Evolutionary conservation across 2,113 vertebrate genomes (phyloP).

Genomic region (Gymnorhina tibicen): DNA sequence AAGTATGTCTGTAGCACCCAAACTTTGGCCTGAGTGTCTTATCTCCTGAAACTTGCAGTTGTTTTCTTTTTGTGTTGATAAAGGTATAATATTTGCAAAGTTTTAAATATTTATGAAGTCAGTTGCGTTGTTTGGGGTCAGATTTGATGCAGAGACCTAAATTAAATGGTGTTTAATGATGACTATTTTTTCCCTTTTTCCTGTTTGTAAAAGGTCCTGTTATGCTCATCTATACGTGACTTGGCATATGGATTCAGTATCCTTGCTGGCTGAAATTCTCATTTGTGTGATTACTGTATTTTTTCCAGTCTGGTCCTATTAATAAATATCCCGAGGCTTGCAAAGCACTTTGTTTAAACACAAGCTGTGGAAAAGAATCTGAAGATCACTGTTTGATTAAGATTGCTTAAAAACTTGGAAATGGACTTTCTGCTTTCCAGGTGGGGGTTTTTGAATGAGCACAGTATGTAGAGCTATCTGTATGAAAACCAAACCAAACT

Average conservation of each 20-base stretch:
- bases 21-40: neutral
- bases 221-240: neutral
- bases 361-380: neutral
- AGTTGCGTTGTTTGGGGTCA: neutral
- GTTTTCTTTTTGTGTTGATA: neutral
- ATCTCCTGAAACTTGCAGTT: neutral
- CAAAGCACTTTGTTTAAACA: neutral
- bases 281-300: neutral
- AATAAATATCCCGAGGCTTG: neutral
- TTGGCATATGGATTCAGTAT: neutral
- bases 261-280: neutral
- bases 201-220: neutral
- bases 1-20: neutral
- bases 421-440: neutral
- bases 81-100: neutral
- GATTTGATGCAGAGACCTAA: neutral
- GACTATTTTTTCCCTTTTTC: neutral
- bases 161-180: neutral
- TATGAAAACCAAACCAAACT: neutral
- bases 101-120: neutral
- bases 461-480: neutral
- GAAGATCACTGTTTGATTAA: neutral
- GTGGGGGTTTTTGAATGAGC: neutral
- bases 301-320: constrained; percentile 22
- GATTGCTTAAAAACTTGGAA: neutral